Percentiles rank a stretch among this genome's conserved stretches.
Evolutionary conservation across 2,888 invertebrate genomes (phyloP).

Genomic region (Lasioglossum figueresi): DNA sequence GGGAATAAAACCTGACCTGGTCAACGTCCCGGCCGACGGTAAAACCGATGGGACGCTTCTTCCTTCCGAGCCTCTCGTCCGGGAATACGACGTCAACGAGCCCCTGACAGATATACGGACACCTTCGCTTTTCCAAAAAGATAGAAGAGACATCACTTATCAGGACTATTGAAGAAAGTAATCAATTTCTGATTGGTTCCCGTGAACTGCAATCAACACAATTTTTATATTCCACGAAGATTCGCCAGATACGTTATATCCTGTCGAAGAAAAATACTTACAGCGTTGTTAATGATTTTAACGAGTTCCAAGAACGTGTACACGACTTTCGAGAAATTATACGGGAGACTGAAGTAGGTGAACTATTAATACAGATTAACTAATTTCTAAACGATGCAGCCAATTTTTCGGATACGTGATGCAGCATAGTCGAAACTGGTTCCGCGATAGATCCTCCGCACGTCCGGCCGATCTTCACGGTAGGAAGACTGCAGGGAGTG

Average conservation of each 20-base stretch:
- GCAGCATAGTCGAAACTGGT: conserved; percentile 60
- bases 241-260: too few relatives aligned
- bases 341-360: neutral
- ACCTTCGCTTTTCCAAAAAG: conserved; percentile 18
- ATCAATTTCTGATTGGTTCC: too few relatives aligned
- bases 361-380: neutral
- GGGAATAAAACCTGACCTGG: conserved; percentile 79
- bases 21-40: conserved; percentile 58
- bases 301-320: too few relatives aligned
- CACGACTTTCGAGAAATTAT: too few relatives aligned
- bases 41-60: conserved; percentile 45
- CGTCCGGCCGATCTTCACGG: conserved; percentile 31
- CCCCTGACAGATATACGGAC: conserved; percentile 55
- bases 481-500: conserved; percentile 55
- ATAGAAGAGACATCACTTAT: too few relatives aligned
- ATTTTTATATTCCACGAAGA: too few relatives aligned
- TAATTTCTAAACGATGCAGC: neutral
- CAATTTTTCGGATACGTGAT: neutral
- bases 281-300: too few relatives aligned
- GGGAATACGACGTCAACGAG: conserved; percentile 36
- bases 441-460: conserved; percentile 30
- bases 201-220: too few relatives aligned
- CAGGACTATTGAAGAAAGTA: too few relatives aligned
- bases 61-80: neutral
- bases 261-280: too few relatives aligned